Conservation (phyloP, 2,797 vertebrate genomes). For the Graptemys geographica region DNA sequence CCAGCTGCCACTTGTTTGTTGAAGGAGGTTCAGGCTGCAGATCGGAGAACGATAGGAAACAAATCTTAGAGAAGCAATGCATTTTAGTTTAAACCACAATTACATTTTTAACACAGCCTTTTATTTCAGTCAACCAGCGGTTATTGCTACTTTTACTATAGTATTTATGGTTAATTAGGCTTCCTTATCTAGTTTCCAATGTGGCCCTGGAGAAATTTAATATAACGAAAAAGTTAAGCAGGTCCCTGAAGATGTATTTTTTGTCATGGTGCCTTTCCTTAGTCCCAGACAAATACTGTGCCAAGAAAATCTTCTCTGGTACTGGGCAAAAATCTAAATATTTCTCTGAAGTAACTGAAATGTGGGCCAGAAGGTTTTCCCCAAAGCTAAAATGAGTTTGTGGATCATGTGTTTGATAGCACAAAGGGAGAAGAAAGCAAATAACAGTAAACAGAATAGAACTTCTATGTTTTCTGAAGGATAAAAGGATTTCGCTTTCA, state of each 20-base stretch:
- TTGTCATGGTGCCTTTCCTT: slow-evolving; percentile 69
- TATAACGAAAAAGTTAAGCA: slow-evolving; percentile 76
- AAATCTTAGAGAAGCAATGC: slow-evolving; percentile 36
- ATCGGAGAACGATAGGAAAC: slow-evolving; percentile 54
- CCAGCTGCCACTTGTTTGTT: slow-evolving; percentile 97
- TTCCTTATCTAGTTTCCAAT: slow-evolving; percentile 75
- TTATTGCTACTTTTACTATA: slow-evolving; percentile 64
- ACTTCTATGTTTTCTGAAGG: background rate
- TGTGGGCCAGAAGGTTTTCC: slow-evolving; percentile 57
- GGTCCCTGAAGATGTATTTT: slow-evolving; percentile 68
- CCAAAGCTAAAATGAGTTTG: slow-evolving; percentile 19
- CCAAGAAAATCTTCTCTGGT: slow-evolving; percentile 74
- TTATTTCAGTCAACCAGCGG: slow-evolving; percentile 59
- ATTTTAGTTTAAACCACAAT: slow-evolving; percentile 35
- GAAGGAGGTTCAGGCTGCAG: slow-evolving; percentile 93
- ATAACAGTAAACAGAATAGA: slow-evolving; percentile 7
- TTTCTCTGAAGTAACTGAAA: slow-evolving; percentile 67
- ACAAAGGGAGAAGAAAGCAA: background rate
- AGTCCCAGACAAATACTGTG: slow-evolving; percentile 65
- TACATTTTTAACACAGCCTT: background rate
- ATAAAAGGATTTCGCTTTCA: background rate
- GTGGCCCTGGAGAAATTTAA: slow-evolving; percentile 73
- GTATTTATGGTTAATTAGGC: slow-evolving; percentile 78
- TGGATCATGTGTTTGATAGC: background rate
- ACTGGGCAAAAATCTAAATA: slow-evolving; percentile 65